These are phyloP conservation scores for Lasioglossum lativentre DNA, from an alignment of 2,888 invertebrate genomes.

Conservation along the genomic window DNA sequence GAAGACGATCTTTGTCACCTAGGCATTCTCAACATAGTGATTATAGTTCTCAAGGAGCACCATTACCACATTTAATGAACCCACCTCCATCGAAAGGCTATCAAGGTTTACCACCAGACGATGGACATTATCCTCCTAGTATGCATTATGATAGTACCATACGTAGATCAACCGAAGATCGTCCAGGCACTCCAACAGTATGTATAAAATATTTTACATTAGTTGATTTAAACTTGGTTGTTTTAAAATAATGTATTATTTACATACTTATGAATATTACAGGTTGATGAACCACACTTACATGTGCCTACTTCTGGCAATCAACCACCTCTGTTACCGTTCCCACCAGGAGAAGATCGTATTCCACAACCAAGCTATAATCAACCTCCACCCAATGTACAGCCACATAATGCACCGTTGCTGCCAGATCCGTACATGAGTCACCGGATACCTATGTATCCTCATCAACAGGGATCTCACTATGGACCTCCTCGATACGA, in stretches of 20 bases:
- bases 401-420: constrained; percentile 79
- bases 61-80: constrained; percentile 77
- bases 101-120: constrained; percentile 81
- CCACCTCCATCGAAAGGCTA: constrained; percentile 78
- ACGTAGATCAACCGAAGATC: constrained; percentile 86
- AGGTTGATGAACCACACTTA: constrained; percentile 83
- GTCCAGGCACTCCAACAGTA: constrained; percentile 90
- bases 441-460: constrained; percentile 82
- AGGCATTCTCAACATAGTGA: constrained; percentile 80
- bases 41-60: constrained; percentile 75
- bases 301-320: constrained; percentile 75
- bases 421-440: constrained; percentile 82
- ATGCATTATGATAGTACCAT: constrained; percentile 83
- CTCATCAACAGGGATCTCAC: constrained; percentile 79
- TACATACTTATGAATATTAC: not conserved
- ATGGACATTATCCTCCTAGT: constrained; percentile 78
- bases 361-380: constrained; percentile 78
- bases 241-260: not conserved
- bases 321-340: constrained; percentile 80
- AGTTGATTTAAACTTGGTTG: not conserved
- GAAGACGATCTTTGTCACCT: constrained; percentile 81
- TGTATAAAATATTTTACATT: constrained; percentile 49
- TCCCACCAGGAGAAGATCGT: constrained; percentile 83
- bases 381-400: constrained; percentile 78
- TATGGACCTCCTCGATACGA: constrained; percentile 79